A percentile compares a stretch with the other conserved stretches of the same genome.
Conservation (phyloP, 2,797 vertebrate genomes). For the Myioborus miniatus region DNA sequence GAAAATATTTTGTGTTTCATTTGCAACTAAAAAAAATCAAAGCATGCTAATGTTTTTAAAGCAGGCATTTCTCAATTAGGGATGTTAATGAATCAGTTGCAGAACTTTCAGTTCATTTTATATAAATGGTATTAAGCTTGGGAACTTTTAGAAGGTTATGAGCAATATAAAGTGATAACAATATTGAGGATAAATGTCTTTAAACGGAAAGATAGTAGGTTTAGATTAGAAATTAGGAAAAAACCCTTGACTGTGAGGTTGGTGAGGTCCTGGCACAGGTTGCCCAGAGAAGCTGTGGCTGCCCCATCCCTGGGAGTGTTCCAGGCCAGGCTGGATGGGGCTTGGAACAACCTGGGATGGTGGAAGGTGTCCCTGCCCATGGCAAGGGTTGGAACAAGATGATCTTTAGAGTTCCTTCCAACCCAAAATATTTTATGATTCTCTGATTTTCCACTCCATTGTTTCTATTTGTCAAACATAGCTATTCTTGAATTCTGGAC, state of each 20-base stretch:
- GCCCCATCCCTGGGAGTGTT: background rate
- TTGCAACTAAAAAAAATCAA: background rate
- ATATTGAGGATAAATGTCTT: background rate
- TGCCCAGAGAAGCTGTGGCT: background rate
- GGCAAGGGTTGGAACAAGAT: background rate
- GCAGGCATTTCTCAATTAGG: background rate
- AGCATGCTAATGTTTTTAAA: background rate
- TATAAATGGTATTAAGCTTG: background rate
- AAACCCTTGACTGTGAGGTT: background rate
- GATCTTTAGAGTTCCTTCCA: background rate
- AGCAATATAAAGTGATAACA: background rate
- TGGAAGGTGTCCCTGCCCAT: background rate
- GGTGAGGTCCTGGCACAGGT: background rate
- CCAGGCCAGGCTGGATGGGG: accelerated
- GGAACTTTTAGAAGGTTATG: background rate
- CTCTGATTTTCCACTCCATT: background rate
- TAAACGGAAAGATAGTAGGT: background rate
- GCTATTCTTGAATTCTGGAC: background rate
- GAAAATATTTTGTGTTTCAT: background rate
- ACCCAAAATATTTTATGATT: background rate
- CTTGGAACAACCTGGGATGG: accelerated
- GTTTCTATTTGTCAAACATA: background rate
- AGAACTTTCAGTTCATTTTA: background rate
- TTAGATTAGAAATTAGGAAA: background rate
- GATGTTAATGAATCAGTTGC: background rate